Conservation (phyloP, 2,797 vertebrate genomes). For the Catharus ustulatus region DNA sequence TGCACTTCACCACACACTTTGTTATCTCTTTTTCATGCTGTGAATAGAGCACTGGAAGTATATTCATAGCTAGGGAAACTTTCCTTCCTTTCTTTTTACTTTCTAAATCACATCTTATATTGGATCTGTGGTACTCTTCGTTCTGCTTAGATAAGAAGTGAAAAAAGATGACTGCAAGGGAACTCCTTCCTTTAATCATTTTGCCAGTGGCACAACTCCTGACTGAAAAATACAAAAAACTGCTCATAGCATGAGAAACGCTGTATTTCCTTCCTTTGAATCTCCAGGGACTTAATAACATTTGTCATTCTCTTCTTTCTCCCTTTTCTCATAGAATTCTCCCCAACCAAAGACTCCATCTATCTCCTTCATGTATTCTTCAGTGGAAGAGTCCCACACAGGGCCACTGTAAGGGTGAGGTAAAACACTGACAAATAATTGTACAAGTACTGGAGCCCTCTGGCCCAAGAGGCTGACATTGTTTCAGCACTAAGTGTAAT, state of each 20-base stretch:
- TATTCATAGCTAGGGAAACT: not conserved
- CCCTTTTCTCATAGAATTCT: not conserved
- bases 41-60: not conserved
- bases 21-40: not conserved
- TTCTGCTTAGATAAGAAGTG: not conserved
- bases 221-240: not conserved
- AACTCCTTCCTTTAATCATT: not conserved
- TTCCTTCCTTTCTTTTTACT: not conserved
- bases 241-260: not conserved
- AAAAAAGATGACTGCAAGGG: not conserved
- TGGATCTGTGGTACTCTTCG: not conserved
- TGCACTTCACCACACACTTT: constrained; percentile 9
- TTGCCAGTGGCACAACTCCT: not conserved
- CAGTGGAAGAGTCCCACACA: not conserved
- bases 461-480: not conserved
- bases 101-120: not conserved
- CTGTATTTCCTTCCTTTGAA: not conserved
- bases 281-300: not conserved
- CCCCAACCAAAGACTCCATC: not conserved
- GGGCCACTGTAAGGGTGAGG: not conserved
- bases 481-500: not conserved
- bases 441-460: not conserved
- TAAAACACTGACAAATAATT: not conserved
- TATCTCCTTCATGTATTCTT: not conserved
- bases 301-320: not conserved